A percentile compares a stretch with the other conserved stretches of the same genome.
These are phyloP conservation scores for Melopsittacus undulatus DNA, from an alignment of 2,797 vertebrate genomes.

Conservation along the genomic window DNA sequence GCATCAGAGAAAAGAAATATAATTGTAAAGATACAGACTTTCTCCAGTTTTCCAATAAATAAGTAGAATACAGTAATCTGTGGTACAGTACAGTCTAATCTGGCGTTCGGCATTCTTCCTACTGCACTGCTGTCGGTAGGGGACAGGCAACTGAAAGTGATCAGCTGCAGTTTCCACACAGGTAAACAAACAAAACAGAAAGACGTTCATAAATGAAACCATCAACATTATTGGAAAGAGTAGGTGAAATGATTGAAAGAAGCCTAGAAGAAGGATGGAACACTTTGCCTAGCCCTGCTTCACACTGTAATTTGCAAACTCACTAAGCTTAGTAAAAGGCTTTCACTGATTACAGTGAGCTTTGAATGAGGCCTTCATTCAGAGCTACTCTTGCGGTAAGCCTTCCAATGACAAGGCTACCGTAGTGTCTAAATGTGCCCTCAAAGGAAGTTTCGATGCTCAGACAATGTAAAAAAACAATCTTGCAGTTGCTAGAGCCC, in stretches of 20 bases:
- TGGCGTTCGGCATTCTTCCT: not conserved
- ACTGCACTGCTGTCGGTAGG: not conserved
- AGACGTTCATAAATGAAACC: not conserved
- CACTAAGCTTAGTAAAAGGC: not conserved
- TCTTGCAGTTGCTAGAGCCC: not conserved
- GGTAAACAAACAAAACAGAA: not conserved
- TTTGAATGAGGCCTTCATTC: not conserved
- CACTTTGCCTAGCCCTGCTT: not conserved
- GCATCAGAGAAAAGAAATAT: not conserved
- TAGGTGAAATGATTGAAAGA: not conserved
- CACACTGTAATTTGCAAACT: not conserved
- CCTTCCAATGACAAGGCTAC: not conserved
- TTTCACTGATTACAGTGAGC: not conserved
- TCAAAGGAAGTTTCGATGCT: not conserved
- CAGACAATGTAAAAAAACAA: not conserved
- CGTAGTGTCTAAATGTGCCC: not conserved
- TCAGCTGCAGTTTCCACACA: not conserved
- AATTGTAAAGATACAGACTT: not conserved
- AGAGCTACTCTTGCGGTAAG: not conserved
- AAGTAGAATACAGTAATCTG: not conserved
- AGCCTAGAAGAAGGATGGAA: not conserved
- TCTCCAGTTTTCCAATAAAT: not conserved
- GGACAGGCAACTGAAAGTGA: not conserved
- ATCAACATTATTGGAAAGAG: not conserved
- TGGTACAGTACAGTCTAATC: not conserved